Conservation (phyloP, 2,888 invertebrate genomes). For the Teleiodes luculella region DNA sequence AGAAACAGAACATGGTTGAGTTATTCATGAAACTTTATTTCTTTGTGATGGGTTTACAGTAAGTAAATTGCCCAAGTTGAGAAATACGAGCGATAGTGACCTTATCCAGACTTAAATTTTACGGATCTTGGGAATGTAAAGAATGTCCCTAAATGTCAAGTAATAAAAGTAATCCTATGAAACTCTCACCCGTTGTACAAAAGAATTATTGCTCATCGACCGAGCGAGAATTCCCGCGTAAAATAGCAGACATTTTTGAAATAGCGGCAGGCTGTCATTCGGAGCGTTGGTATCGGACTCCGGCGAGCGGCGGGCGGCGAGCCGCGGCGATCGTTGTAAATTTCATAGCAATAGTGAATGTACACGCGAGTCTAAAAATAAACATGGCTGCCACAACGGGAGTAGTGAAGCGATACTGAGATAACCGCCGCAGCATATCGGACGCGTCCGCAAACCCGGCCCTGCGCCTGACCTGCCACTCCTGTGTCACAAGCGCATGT, state of each 20-base stretch:
- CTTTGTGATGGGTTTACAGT: slow-evolving; percentile 8
- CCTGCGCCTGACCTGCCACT: slow-evolving; percentile 19
- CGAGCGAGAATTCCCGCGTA: slow-evolving; percentile 58
- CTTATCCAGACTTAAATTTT: slow-evolving; percentile 10
- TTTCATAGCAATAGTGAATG: slow-evolving; percentile 70
- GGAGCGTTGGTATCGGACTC: slow-evolving; percentile 58
- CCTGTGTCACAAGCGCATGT: slow-evolving; percentile 47
- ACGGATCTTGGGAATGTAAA: slow-evolving; percentile 13
- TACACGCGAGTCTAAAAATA: slow-evolving; percentile 71
- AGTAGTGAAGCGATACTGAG: slow-evolving; percentile 66
- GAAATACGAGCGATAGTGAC: slow-evolving; percentile 10
- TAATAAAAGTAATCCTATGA: slow-evolving; percentile 56
- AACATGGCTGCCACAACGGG: slow-evolving; percentile 63
- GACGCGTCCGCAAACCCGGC: slow-evolving; percentile 46
- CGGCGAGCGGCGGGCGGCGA: slow-evolving; percentile 50
- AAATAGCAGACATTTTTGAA: slow-evolving; percentile 70
- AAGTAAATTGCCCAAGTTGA: slow-evolving; percentile 11
- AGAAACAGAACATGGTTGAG: background rate
- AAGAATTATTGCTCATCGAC: slow-evolving; percentile 63
- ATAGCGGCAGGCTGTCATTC: slow-evolving; percentile 68
- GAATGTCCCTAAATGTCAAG: slow-evolving; percentile 31
- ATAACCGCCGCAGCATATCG: slow-evolving; percentile 58
- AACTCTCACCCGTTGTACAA: slow-evolving; percentile 50
- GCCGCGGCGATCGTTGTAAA: slow-evolving; percentile 59
- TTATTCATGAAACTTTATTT: slow-evolving; percentile 10